Evolutionary conservation across 2,113 vertebrate genomes (phyloP).

Genomic region (Rynchops niger): DNA sequence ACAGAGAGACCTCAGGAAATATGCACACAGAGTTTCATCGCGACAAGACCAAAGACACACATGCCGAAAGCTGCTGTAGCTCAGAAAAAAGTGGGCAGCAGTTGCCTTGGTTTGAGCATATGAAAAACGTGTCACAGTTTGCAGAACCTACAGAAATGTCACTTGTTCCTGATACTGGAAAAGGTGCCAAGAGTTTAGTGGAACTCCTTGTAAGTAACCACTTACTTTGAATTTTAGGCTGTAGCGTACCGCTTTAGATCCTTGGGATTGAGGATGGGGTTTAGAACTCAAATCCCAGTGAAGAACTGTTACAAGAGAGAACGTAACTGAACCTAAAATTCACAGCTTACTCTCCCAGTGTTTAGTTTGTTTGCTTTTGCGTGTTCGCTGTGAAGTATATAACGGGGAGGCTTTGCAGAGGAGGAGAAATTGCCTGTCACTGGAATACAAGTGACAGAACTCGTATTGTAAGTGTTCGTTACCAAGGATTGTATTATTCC

Average conservation of each 20-base stretch:
- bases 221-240: not conserved
- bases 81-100: conserved; percentile 79
- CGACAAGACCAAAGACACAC: conserved; percentile 87
- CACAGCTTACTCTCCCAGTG: not conserved
- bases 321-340: fast-evolving
- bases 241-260: not conserved
- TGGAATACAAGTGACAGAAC: not conserved
- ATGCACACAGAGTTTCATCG: conserved; percentile 76
- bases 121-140: conserved; percentile 76
- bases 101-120: conserved; percentile 83
- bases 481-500: not conserved
- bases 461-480: not conserved
- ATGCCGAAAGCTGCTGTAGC: conserved; percentile 79
- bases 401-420: not conserved
- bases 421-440: not conserved
- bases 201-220: conserved; percentile 89
- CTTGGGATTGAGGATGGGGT: not conserved
- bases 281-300: not conserved
- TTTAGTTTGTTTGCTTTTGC: not conserved
- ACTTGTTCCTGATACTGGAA: conserved; percentile 72
- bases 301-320: not conserved
- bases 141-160: conserved; percentile 73
- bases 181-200: conserved; percentile 86
- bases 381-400: not conserved
- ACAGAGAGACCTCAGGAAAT: conserved; percentile 75